phyloP scores from a whole-genome alignment of 2,797 vertebrate species.

The Halcyon badia region DNA sequence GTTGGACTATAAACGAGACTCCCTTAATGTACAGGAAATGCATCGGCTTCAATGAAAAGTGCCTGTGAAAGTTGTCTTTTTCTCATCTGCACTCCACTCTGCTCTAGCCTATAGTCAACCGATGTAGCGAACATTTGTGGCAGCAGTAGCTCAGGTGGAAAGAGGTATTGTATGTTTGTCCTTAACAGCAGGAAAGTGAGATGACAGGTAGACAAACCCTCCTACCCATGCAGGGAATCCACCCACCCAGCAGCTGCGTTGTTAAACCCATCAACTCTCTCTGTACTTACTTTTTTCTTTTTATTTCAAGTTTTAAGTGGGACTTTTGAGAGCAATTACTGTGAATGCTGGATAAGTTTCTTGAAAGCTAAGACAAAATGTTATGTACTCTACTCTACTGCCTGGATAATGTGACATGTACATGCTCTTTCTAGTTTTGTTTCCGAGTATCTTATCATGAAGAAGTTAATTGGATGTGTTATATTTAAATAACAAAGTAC shows the following conservation, averaged over 20 bases:
- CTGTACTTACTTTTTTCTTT: background rate
- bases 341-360: constrained; percentile 47
- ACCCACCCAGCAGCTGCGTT: background rate
- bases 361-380: constrained; percentile 62
- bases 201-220: background rate
- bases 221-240: background rate
- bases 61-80: background rate
- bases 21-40: background rate
- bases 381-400: constrained; percentile 46
- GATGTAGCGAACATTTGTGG: background rate
- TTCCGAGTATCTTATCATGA: constrained; percentile 9
- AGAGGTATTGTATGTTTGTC: background rate
- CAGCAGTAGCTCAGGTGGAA: background rate
- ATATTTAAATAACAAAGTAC: constrained; percentile 67
- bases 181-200: background rate
- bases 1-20: background rate
- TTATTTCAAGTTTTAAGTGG: background rate
- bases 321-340: background rate
- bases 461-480: constrained; percentile 73
- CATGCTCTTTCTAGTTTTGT: constrained; percentile 55
- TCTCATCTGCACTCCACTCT: background rate
- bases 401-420: constrained; percentile 61
- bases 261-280: background rate
- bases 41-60: background rate
- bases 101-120: background rate